Evolutionary conservation across 2,888 invertebrate genomes (phyloP).

Genomic region (Seladonia tumulorum): DNA sequence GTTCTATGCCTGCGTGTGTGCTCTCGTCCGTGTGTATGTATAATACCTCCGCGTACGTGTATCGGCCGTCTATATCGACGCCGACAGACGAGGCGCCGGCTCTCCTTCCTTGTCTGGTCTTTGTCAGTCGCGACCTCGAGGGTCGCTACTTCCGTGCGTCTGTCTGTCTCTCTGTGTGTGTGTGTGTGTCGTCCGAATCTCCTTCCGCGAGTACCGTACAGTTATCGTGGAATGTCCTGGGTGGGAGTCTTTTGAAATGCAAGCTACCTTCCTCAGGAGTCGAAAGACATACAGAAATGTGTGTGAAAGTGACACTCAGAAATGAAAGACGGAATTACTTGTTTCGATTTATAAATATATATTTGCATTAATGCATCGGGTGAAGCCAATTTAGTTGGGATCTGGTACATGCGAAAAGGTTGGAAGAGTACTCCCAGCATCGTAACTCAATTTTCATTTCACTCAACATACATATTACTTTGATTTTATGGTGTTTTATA

Average conservation of each 20-base stretch:
- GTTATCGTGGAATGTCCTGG: neutral
- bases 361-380: too few species aligned
- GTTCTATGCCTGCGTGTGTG: slow-evolving; percentile 7
- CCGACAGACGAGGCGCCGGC: slow-evolving; percentile 5
- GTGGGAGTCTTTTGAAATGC: neutral
- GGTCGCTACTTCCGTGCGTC: slow-evolving; percentile 27
- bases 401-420: too few species aligned
- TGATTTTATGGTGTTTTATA: too few species aligned
- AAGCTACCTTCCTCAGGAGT: neutral
- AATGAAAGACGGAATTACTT: too few species aligned
- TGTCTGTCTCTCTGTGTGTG: too few species aligned
- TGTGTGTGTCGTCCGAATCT: slow-evolving; percentile 26
- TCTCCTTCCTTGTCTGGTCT: slow-evolving; percentile 44
- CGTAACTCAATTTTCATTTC: too few species aligned
- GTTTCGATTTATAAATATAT: too few species aligned
- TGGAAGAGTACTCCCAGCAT: too few species aligned
- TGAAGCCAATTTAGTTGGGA: too few species aligned
- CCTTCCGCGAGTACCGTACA: neutral
- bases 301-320: too few species aligned
- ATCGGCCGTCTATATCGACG: neutral
- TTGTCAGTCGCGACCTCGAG: slow-evolving; percentile 45
- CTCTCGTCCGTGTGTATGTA: neutral
- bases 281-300: neutral
- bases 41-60: neutral
- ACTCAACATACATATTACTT: too few species aligned